Base-by-base conservation (phyloP, 2,888 invertebrate species). In the Carabus problematicus region DNA sequence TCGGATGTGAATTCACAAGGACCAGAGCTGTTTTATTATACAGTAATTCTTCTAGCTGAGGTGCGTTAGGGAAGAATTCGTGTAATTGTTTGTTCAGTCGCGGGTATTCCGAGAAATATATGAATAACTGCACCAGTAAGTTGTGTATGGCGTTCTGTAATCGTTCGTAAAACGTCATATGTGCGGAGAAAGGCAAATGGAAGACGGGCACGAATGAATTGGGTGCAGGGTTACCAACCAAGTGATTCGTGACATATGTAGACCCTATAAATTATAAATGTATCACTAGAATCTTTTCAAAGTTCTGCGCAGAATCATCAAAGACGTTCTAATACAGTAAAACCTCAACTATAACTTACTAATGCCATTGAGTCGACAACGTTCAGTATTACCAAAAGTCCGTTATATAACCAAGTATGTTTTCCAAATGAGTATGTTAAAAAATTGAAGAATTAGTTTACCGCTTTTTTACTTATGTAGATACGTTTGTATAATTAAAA, bases 171-270 rank as follows among this genome's bases (percentile, higher is more conserved):
- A 29, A 52, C n/a, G 55, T 70, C 76, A 77, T 77, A 11, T 72
- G 71, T 3, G 72, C 70, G 0, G 72, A 67, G 47, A 64, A 73
- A 7, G 71, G 54, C 14, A 71, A 42, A 47, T 70, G 72, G 8
- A 72, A 29, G 29, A 72, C 70, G 7, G 76, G 74, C 2, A 73
- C 60, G 61, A 73, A 70, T 3, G 77, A 72, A 18, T 72, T 67
- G 1, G 75, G 73, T 8, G 72, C 72, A 8, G 77, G 75, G 70
- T 78, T 78, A 19, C 70, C 76, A 0, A 75, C 72, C n/a, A 77
- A 58, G 55, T 74, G 71, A 58, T 76, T 75, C 1, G 67, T 72
- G 74, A 2, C 2, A 29, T 29, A 6, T 3, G 29, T 3, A 29
- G 29, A 29, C 29, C 29, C 29, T 29, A 29, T n/a, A 29, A 29